A percentile compares a stretch with the other conserved stretches of the same genome.
These are phyloP conservation scores for Cacoxenus indagator DNA, from an alignment of 2,888 invertebrate species.

Conservation along the genomic window DNA sequence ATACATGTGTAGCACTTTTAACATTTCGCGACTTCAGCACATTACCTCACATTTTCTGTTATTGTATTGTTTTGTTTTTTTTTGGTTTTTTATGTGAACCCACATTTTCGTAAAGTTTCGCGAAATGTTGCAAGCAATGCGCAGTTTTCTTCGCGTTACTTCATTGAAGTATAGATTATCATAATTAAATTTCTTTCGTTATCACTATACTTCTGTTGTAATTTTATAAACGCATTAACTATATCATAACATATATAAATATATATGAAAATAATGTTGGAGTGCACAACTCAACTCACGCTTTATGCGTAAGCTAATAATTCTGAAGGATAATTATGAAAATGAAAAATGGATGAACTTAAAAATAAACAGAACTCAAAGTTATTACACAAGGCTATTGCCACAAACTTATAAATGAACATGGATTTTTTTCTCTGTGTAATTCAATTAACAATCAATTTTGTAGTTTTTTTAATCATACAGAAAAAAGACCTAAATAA, in stretches of 20 bases:
- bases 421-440: too few species aligned
- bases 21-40: neutral
- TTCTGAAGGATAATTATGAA: too few species aligned
- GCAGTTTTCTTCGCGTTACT: neutral
- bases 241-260: neutral
- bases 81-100: neutral
- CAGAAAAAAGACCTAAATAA: too few species aligned
- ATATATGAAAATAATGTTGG: neutral
- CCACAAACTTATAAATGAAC: too few species aligned
- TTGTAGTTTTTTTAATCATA: too few species aligned
- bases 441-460: too few species aligned
- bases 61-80: neutral
- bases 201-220: neutral
- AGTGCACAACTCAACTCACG: too few species aligned
- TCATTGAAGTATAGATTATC: neutral
- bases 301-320: too few species aligned
- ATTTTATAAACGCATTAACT: neutral
- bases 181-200: neutral
- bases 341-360: too few species aligned
- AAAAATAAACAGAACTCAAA: too few species aligned
- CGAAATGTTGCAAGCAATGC: constrained; percentile 8
- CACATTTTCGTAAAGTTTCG: neutral
- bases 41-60: neutral
- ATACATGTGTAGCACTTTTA: neutral
- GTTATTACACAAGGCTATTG: too few species aligned